Evolutionary conservation across 2,797 vertebrate genomes (phyloP), one percentile per base, ranked within the genome.

Genomic region (Pelobates cultripes): DNA sequence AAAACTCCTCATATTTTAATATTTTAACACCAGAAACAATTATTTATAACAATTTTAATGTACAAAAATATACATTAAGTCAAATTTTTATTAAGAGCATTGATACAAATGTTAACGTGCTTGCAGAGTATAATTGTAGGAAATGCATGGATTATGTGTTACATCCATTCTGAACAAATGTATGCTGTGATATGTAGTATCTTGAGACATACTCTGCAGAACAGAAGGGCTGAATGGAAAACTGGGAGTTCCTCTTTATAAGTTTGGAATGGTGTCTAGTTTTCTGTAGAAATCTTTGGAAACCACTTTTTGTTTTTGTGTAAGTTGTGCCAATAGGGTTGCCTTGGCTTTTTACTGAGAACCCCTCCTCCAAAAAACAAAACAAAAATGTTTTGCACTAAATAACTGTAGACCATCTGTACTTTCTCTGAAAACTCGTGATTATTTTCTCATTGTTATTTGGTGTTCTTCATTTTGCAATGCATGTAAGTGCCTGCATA

Each of bases 231-330:
- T 79, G 72, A 75, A 71, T 75, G 72, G 68, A 84, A 79, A 79
- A 75, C 75, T 79, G 82, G 82, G 82, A 84, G 82, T 84, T 84
- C 82, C 82, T 77, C n/a, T 57, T 79, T 76, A 15, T 9, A 75
- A 51, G 47, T 75, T 79, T 84, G 82, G 82, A 79, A 7, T 57
- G 45, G 43, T 75, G 73, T 70, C 82, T 79, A 79, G 44, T 71
- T 70, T 79, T 79, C 77, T 79, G 72, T 75, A 42, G n/a, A 75
- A 83, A 78, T 51, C 64, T 77, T 42, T 51, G 64, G 75, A 68
- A 77, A 53, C 63, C 13, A 75, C 53, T 47, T 70, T 60, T 71
- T 67, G 60, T 78, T 69, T 70, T 83, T 28, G 73, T 70, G 53
- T 15, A 79, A 83, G 71, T 79, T 28, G 69, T 75, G 71, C 81